Base-by-base conservation (phyloP, 2,113 vertebrate genomes). In the Seriola quinqueradiata region DNA sequence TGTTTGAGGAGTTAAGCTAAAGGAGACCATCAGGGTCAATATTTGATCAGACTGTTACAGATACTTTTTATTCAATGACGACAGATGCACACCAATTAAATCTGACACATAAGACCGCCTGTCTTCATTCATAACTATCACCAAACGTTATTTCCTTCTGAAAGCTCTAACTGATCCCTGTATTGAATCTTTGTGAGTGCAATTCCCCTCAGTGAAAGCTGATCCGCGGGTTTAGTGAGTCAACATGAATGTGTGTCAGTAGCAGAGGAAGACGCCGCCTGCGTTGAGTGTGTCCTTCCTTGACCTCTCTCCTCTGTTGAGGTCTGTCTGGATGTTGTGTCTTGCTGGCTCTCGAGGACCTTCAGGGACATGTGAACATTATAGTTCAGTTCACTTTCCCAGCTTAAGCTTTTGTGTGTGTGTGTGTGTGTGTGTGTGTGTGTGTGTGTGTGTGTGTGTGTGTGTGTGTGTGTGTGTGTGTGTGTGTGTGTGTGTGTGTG, bases 261-360 rank as follows among this genome's bases (percentile, higher is more conserved):
- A 73, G 54, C 55, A 17, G 48, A 61, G 44, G 66, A 75, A 55
- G 72, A 76, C 63, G 76, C 61, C 72, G 79, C 77, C 82, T 71
- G 82, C 42, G 10, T 66, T 63, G 12, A 36, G 72, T 0, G 50
- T 58, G 78, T 90, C 87, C 88, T 89, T 90, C 79, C 82, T 66
- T 36, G 66, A 82, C 91, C 87, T 89, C 81, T 71, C 64, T 73
- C 75, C 60, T 79, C 61, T 68, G 54, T 71, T 28, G 82, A 67
- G 54, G 59, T 78, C 81, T 58, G 82, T 76, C 68, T 76, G 57
- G 34, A 75, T 92, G 87, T 92, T 93, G 82, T 91, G 87, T 94
- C 90, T 92, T 50, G 66, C 54, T 25, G 69, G 28, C 42, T 0
- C 79, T 85, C 48, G 23, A 4, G 38, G 86, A 84, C 86, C 86